Conservation (phyloP, 1,140 invertebrate species). For the Periplaneta americana region DNA sequence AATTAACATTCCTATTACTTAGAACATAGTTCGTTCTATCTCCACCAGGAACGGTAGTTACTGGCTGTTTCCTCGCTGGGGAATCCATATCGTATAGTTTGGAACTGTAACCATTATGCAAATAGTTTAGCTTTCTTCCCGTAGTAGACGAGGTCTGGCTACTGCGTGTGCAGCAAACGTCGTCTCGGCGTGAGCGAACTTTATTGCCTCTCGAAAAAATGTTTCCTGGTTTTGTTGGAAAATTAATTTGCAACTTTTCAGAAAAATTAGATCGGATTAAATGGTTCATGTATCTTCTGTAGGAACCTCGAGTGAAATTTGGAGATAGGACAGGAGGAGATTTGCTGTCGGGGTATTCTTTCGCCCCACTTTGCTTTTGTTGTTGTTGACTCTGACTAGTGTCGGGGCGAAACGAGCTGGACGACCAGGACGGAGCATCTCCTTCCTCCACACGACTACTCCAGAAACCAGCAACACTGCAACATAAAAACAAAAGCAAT, state of each 20-base stretch:
- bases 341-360: not conserved
- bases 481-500: not conserved
- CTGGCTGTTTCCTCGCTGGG: slow-evolving; percentile 18
- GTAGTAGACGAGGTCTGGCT: not conserved
- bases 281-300: slow-evolving; percentile 28
- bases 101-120: not conserved
- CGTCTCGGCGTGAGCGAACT: not conserved
- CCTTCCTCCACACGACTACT: not conserved
- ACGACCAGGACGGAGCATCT: not conserved
- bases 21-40: not conserved
- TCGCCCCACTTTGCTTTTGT: not conserved
- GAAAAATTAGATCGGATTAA: slow-evolving; percentile 30
- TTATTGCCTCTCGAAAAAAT: not conserved
- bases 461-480: not conserved
- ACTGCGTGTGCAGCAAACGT: not conserved
- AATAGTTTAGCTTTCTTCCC: not conserved
- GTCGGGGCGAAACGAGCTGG: not conserved
- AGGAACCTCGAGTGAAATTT: slow-evolving; percentile 34
- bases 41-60: slow-evolving; percentile 1
- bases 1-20: not conserved
- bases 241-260: not conserved
- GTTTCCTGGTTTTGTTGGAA: not conserved
- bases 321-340: slow-evolving; percentile 17
- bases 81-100: slow-evolving; percentile 24
- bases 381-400: not conserved